Evolutionary conservation across 2,113 vertebrate species (phyloP).

Genomic region (Anarrhichthys ocellatus): DNA sequence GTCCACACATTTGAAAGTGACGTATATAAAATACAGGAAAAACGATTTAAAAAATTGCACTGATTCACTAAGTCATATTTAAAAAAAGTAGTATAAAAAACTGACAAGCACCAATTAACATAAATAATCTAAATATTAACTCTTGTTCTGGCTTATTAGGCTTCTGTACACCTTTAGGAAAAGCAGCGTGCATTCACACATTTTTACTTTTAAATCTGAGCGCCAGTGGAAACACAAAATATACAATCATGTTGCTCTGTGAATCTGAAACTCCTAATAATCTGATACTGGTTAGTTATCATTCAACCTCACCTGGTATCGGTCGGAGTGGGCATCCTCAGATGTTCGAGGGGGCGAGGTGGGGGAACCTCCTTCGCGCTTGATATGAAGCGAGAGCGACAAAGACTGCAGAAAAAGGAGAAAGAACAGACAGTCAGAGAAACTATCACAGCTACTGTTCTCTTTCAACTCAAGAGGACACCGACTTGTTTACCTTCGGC

Average conservation of each 20-base stretch:
- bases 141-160: background rate
- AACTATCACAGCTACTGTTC: background rate
- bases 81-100: background rate
- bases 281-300: background rate
- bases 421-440: constrained; percentile 3
- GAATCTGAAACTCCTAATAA: background rate
- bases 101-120: too few relatives aligned
- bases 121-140: background rate
- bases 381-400: constrained; percentile 91
- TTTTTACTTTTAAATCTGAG: background rate
- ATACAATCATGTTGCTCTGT: background rate
- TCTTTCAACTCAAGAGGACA: background rate
- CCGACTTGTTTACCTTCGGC: constrained; percentile 69
- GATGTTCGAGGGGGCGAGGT: constrained; percentile 89
- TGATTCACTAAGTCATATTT: background rate
- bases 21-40: background rate
- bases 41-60: background rate
- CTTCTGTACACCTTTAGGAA: background rate
- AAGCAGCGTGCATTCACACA: background rate
- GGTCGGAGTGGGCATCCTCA: constrained; percentile 93
- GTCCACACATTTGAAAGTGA: background rate
- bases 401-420: constrained; percentile 54
- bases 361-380: constrained; percentile 92
- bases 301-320: constrained; percentile 89
- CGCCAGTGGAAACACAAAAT: background rate